These are phyloP conservation scores for Leuciscus waleckii DNA, from an alignment of 2,797 vertebrate genomes.

Conservation along the genomic window DNA sequence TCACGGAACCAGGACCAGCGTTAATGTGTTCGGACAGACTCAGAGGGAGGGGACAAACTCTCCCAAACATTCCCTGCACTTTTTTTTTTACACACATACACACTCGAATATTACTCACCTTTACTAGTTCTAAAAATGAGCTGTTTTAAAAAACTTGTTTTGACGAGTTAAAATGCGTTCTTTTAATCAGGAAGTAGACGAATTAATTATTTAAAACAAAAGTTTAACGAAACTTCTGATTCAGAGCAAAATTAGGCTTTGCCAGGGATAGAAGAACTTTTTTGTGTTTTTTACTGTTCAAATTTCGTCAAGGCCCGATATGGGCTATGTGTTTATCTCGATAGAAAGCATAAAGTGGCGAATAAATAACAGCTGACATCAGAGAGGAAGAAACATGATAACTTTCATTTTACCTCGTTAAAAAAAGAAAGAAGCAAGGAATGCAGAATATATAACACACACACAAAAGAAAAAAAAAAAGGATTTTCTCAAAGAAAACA, in stretches of 20 bases:
- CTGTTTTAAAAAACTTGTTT: too few relatives aligned
- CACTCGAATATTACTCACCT: too few relatives aligned
- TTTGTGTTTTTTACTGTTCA: accelerated
- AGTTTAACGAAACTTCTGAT: neutral
- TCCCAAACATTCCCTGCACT: too few relatives aligned
- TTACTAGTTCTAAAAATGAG: too few relatives aligned
- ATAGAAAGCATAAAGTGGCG: neutral
- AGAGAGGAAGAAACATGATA: neutral
- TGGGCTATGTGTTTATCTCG: neutral
- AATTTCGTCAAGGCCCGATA: neutral
- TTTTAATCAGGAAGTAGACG: too few relatives aligned
- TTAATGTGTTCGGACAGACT: constrained; percentile 20
- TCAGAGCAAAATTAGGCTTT: neutral
- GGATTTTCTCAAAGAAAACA: too few relatives aligned
- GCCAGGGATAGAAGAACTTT: neutral
- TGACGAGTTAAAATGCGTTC: too few relatives aligned
- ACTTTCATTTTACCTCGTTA: neutral
- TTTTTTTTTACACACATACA: too few relatives aligned
- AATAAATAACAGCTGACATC: neutral
- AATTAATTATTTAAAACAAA: neutral
- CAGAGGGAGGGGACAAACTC: constrained; percentile 32
- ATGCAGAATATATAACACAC: too few relatives aligned
- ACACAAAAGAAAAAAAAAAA: neutral
- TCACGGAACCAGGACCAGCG: neutral
- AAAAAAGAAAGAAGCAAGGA: neutral